Evolutionary conservation across 2,797 vertebrate genomes (phyloP), one percentile per base, ranked within the genome.

Genomic region (Labeo calbasu): DNA sequence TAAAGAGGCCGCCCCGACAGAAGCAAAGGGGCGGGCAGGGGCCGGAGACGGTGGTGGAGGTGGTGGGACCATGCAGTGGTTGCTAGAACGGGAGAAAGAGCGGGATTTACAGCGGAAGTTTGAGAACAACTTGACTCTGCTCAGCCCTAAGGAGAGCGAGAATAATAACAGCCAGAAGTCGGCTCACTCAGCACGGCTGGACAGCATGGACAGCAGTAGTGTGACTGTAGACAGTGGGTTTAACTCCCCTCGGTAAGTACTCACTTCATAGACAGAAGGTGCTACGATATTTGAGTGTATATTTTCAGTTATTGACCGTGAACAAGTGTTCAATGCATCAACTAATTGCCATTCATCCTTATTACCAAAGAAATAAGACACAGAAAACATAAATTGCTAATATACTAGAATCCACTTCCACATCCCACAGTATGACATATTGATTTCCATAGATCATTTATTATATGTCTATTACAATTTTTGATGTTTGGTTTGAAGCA

Each of bases 151-250:
- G 94, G 98, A 99, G 93, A 97, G 95, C 0, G 98, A 99, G 87
- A 98, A 96, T 89, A 96, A 95, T 94, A 97, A 93, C 96, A 97
- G 92, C 91, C 98, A 99, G 96, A 97, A 98, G 92, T 96, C 98
- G 43, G 97, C 97, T 25, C 98, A 99, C 88, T 99, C 98, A 1
- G 98, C 98, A 78, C 96, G 98, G 48, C 95, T 99, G 85, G 98
- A 99, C 96, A 99, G 98, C 93, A 99, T 99, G 97, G 99, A 99
- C 94, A 99, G 98, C 96, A 99, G 98, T 95, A 99, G 98, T 89
- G 98, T 99, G 89, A 99, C 98, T 0, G 98, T 99, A 93, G 98
- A 99, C 95, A 99, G 98, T 91, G 98, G 99, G 91, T 99, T 99
- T 95, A 99, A 99, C 95, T 99, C 99, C 84, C 98, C 99, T 95